Conservation (phyloP, 2,797 vertebrate species). For the Vultur gryphus region DNA sequence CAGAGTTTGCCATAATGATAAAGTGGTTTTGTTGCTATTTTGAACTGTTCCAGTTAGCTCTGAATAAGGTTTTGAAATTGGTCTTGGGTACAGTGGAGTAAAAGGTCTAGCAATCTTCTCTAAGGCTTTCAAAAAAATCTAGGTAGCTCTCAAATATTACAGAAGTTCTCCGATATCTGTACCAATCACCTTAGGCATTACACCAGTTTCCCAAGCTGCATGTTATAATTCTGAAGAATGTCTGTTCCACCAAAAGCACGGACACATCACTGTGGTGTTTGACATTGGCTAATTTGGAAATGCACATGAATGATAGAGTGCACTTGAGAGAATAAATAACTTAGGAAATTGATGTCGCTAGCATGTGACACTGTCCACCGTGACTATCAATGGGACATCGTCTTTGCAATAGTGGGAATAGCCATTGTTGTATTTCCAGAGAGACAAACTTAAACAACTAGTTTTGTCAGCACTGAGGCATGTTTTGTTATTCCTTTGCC, state of each 20-base stretch:
- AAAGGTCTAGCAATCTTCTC: not conserved
- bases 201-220: not conserved
- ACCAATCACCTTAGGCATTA: not conserved
- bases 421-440: not conserved
- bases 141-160: not conserved
- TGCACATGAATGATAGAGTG: not conserved
- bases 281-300: not conserved
- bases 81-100: not conserved
- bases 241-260: not conserved
- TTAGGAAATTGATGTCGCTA: not conserved
- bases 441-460: not conserved
- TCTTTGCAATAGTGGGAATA: not conserved
- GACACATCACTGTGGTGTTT: not conserved
- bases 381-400: not conserved
- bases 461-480: not conserved
- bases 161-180: not conserved
- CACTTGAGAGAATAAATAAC: not conserved
- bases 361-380: not conserved
- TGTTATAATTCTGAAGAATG: not conserved
- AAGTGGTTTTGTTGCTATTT: not conserved
- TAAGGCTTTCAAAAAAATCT: not conserved
- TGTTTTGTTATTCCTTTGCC: not conserved
- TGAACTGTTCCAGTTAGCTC: not conserved
- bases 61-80: not conserved
- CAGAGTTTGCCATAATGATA: not conserved